Base-by-base conservation (phyloP, 1,140 invertebrate genomes). In the Triops cancriformis region DNA sequence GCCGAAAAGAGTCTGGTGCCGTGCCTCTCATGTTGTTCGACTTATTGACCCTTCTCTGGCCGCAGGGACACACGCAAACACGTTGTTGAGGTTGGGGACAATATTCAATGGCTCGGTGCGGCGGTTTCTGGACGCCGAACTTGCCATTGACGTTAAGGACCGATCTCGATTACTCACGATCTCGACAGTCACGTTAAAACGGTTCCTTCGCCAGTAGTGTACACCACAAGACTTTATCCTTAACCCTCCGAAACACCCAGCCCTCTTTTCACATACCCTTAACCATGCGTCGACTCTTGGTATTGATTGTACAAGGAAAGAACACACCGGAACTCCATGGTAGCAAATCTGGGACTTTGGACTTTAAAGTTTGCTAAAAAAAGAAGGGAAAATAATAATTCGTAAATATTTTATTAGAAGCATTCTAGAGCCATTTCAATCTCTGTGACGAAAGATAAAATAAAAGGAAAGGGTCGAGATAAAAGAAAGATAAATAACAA, bases 231-330 rank as follows among this genome's bases (percentile, higher is more conserved):
- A 7, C 18, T 23, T n/a, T n/a, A n/a, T 64, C 51, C 14, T 23
- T 6, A 64, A 18, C 18, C 6, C 23, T 18, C 51, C 10, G 18
- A 64, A 9, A n/a, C 51, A 9, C 51, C 6, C 7, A 2, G 2
- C 31, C 7, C 31, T 37, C 31, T 37, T 37, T 37, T 37, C 31
- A 37, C 31, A 37, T 37, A 7, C 31, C 31, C 31, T 37, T 37
- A n/a, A 64, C 51, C 51, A 64, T 64, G 51, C 51, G 51, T 64
- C 51, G 51, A 64, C 51, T 64, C n/a, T 64, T 64, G 51, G 51
- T 64, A 64, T 64, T 64, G 51, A 64, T 64, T 64, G 51, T 23
- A 64, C 51, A 18, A 64, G 51, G 51, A 10, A 64, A 64, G 51
- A 64, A 64, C 51, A n/a, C n/a, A 7, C 31, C 31, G 31, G 51